Base-by-base conservation (phyloP, 2,113 vertebrate genomes). In the Cavia porcellus region DNA sequence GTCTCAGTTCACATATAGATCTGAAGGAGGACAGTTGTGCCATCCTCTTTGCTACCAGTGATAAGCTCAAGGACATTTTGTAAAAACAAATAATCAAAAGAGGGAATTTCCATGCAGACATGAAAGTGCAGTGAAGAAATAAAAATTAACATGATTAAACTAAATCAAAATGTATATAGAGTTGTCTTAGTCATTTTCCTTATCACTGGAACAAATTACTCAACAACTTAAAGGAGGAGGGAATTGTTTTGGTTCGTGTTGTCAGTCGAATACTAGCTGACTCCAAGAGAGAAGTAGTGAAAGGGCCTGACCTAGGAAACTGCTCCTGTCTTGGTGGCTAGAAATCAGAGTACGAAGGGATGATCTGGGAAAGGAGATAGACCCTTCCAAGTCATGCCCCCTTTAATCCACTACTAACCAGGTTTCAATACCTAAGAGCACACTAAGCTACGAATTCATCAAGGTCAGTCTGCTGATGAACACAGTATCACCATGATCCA, bases 81-180 rank as follows among this genome's bases (percentile, higher is more conserved):
- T 55, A 72, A 88, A 91, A 52, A 93, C 52, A 12, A 57, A 75
- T 80, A 84, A 80, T 62, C n/a, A 68, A 86, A 75, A 93, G 50
- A 61, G 30, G 30, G 35, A 75, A 85, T 62, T 86, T 7, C 72
- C 64, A n/a, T 11, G 72, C 47, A 86, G 47, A 79, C 15, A 70
- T 83, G 45, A 79, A 68, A 79, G 5, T 24, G 80, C 68, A 79
- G 5, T 24, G 74, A 38, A 84, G 61, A 92, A 94, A 77, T 47
- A 80, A 94, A 79, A 62, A 52, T 62, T 30, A 50, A 52, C 6
- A 77, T 75, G 38, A 32, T 90, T 92, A 89, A 89, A 79, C 82
- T 81, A 42, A 86, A 96, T 72, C 1, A 45, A 50, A 50, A 89
- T 64, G 24, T 70, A 72, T 62, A 77, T 72, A 28, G 32, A 80